These are phyloP conservation scores for Microctonus hyperodae DNA, from an alignment of 2,888 invertebrate genomes.

Conservation along the genomic window DNA sequence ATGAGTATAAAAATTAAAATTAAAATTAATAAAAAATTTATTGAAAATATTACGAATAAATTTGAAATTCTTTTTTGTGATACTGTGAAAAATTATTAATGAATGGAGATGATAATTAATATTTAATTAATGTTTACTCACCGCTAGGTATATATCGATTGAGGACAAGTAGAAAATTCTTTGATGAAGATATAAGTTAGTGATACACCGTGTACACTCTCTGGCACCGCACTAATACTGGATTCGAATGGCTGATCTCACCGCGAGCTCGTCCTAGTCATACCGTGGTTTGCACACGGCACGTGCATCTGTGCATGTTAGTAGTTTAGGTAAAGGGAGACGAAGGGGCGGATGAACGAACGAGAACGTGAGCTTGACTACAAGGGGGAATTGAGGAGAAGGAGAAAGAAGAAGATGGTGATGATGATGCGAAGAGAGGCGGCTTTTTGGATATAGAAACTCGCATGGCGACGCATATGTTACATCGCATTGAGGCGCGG, in stretches of 20 bases:
- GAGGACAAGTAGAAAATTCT: not conserved
- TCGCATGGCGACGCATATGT: not conserved
- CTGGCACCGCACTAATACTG: conserved; percentile 63
- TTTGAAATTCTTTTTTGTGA: no score
- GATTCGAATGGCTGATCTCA: conserved; percentile 62
- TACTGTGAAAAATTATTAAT: not conserved
- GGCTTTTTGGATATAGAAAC: not conserved
- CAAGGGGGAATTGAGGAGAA: not conserved
- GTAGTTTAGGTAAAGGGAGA: conserved; percentile 35
- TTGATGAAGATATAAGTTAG: not conserved
- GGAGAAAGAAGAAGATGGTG: no score
- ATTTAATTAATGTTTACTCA: conserved; percentile 6
- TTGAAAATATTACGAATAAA: no score
- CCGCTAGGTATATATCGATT: conserved; percentile 16
- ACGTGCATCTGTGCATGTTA: conserved; percentile 59
- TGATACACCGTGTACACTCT: conserved; percentile 43
- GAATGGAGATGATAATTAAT: not conserved
- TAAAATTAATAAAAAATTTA: no score
- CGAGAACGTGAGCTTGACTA: not conserved
- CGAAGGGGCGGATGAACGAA: not conserved
- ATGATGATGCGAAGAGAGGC: not conserved
- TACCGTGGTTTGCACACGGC: conserved; percentile 63
- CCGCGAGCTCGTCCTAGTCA: conserved; percentile 62
- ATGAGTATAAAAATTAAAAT: no score
- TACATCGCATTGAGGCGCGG: not conserved